These are phyloP conservation scores for Ploceus nigricollis DNA, from an alignment of 2,113 vertebrate genomes.

Conservation along the genomic window DNA sequence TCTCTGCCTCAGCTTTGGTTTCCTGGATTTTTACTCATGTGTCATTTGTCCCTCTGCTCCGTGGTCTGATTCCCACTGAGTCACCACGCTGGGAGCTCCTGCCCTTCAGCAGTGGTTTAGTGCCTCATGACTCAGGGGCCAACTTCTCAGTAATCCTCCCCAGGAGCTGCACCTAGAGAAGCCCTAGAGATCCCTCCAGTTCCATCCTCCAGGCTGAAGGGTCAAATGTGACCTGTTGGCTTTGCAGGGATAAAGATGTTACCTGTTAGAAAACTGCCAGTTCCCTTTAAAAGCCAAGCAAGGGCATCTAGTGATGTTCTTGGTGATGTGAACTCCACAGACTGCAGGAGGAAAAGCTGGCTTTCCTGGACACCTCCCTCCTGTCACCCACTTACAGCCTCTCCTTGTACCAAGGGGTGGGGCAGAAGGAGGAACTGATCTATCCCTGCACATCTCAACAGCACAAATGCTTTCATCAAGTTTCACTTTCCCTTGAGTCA, in stretches of 20 bases:
- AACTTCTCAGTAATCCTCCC: neutral
- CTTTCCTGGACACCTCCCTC: neutral
- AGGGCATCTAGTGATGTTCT: neutral
- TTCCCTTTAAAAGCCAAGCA: neutral
- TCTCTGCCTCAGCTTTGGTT: neutral
- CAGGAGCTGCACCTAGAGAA: neutral
- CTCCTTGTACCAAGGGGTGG: neutral
- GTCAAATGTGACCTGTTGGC: neutral
- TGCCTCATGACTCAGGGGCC: neutral
- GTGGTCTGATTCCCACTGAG: neutral
- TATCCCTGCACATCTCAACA: neutral
- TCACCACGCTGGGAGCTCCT: neutral
- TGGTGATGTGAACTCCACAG: neutral
- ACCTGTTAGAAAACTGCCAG: neutral
- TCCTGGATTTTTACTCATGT: neutral
- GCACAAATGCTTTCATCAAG: neutral
- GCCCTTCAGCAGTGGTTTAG: neutral
- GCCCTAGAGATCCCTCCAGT: neutral
- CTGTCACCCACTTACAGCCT: neutral
- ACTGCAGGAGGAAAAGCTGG: neutral
- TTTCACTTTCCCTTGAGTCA: neutral
- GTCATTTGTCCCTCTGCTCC: neutral
- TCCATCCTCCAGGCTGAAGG: neutral
- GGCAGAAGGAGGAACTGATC: neutral
- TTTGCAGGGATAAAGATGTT: fast-evolving